Base-by-base conservation (phyloP, 2,113 vertebrate genomes). In the Hymenochirus boettgeri region DNA sequence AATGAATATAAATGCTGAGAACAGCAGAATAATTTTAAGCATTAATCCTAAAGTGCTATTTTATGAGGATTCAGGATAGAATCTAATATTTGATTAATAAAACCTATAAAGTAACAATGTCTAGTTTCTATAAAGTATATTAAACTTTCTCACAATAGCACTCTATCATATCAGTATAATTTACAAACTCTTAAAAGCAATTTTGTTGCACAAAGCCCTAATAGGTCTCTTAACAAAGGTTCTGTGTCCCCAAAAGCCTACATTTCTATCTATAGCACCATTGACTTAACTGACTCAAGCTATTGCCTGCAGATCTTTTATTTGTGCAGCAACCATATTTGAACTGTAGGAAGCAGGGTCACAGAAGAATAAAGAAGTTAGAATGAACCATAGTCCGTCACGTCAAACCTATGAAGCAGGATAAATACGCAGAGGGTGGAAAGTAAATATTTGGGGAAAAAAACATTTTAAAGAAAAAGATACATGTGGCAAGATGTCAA, bases 41-140 rank as follows among this genome's bases (percentile, higher is more conserved):
- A 42, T 29, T 59, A 67, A 52, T 64, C 37, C 42, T 53, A 25
- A 64, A 64, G 46, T 67, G 55, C 24, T 45, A 58, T 59, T 67
- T 67, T 59, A 45, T 53, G 64, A 24, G 51, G 46, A 47, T 52
- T 67, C 50, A 57, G 18, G 46, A 48, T 7, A 7, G 57, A 57
- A 58, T 6, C 10, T 57, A 42, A 55, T 57, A 24, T 66, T 33
- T 35, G 46, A 56, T 46, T 65, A 56, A 56, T 46, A 45, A 27
- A 23, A 19, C 47, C 7, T 21, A 26, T 31, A 46, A 56, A 42
- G 37, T 64, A 65, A 5, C 31, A 46, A 55, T 56, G 42, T 23
- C 24, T 24, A 11, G 5, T 56, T 56, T 5, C 9, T 46, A 17
- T 46, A 47, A 47, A 65, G 52, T 22, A 45, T 23, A 47, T 65